Evolutionary conservation across 2,113 vertebrate species (phyloP).

Genomic region (Phasianus colchicus): DNA sequence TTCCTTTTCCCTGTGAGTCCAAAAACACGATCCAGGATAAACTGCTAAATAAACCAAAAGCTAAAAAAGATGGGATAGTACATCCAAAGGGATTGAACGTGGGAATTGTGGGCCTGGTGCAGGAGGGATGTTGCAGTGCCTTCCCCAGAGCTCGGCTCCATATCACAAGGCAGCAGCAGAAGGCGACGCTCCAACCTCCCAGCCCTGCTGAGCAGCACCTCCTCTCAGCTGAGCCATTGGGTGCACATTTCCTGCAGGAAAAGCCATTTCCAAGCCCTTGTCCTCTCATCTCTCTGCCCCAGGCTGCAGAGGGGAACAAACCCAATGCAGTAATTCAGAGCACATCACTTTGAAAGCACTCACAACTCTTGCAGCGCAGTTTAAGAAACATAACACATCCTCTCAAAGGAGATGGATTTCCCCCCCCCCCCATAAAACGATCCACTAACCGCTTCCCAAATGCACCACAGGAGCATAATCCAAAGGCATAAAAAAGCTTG

Average conservation of each 20-base stretch:
- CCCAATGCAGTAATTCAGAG: background rate
- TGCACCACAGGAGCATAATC: accelerated
- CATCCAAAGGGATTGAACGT: background rate
- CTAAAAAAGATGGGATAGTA: accelerated
- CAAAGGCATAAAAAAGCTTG: background rate
- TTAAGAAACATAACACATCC: background rate
- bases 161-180: background rate
- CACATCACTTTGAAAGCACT: background rate
- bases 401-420: background rate
- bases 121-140: background rate
- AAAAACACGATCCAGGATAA: background rate
- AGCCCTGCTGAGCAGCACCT: background rate
- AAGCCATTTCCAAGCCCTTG: background rate
- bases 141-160: background rate
- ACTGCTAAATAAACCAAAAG: background rate
- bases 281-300: background rate
- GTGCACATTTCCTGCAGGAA: background rate
- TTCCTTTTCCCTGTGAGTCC: background rate
- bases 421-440: background rate
- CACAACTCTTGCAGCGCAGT: accelerated
- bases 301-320: background rate
- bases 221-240: background rate
- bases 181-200: background rate
- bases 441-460: background rate
- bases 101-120: no score